Base-by-base conservation (phyloP, 2,797 vertebrate species). In the Myripristis jacobus region DNA sequence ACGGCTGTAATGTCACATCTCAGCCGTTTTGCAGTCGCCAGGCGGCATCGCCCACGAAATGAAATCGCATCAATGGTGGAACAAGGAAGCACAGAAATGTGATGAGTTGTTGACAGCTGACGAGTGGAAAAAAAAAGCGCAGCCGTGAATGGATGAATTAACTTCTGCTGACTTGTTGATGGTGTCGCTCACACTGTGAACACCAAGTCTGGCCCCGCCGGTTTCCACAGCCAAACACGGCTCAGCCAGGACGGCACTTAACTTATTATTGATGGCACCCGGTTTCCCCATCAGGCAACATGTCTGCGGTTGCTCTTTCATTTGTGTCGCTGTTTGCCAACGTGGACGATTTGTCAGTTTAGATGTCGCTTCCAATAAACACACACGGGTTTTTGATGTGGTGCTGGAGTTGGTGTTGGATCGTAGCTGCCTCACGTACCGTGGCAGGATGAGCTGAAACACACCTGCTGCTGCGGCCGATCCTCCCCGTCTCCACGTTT, bases 381-480 rank as follows among this genome's bases (percentile, higher is more conserved):
- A 1, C 29, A 64, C 48, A 0, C 16, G 24, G 13, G 21, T 0
- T 2, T 25, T 15, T 65, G 59, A 68, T 54, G 9, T 3, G 44
- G 55, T 6, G 68, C 2, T 0, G 53, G 12, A 18, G 41, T 31
- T 0, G n/a, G 25, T 60, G 15, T 4, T 18, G 66, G 54, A 13
- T 1, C 8, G 46, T 25, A 0, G 21, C 19, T 2, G 61, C 58
- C 48, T 75, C 73, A 73, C 73, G 79, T 81, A 72, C 66, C 80
- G 53, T 53, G 3, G 21, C 0, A 2, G 48, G 34, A 50, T 27
- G 68, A 62, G 66, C 3, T 36, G 53, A 73, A 53, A 50, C 8
- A 8, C 61, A 75, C 68, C 68, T 73, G 60, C 71, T 55, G 9
- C n/a, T 4, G 4, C 1, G 0, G 59, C 47, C 75, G 65, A 83